phyloP scores from a whole-genome alignment of 2,113 vertebrate genomes.

The Pholis gunnellus region DNA sequence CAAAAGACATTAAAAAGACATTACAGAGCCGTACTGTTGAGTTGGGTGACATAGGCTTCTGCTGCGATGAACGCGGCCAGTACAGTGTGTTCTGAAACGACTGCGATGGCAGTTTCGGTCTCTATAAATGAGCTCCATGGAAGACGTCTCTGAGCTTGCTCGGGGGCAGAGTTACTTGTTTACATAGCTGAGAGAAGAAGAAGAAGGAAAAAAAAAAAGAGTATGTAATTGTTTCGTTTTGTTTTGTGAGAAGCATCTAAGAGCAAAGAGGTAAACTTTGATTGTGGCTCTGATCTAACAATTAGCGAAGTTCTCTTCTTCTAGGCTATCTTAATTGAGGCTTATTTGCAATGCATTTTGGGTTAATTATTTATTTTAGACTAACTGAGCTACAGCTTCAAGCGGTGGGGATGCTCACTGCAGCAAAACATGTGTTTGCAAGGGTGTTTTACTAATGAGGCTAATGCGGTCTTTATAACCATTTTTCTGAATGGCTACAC shows the following conservation, averaged over 20 bases:
- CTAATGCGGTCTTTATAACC: neutral
- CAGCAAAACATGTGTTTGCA: neutral
- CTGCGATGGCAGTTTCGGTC: slow-evolving; percentile 4
- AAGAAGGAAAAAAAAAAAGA: neutral
- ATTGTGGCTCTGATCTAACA: slow-evolving; percentile 10
- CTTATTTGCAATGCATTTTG: slow-evolving; percentile 17
- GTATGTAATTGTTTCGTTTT: slow-evolving; percentile 23
- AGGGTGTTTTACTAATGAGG: neutral
- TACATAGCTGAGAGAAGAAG: neutral
- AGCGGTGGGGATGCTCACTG: neutral
- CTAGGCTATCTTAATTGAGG: slow-evolving; percentile 12
- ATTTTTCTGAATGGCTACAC: neutral
- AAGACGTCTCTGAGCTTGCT: neutral
- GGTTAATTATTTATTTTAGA: neutral
- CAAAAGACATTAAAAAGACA: slow-evolving; percentile 62
- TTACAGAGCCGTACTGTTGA: slow-evolving; percentile 35
- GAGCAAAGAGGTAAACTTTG: neutral
- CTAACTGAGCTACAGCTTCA: neutral
- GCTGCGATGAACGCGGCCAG: neutral
- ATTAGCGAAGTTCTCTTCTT: slow-evolving; percentile 4
- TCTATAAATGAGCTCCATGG: neutral
- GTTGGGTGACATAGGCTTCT: slow-evolving; percentile 34
- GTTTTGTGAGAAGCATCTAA: neutral
- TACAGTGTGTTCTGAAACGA: slow-evolving; percentile 4
- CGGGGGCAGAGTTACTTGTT: neutral